Percentiles rank a stretch among this genome's conserved stretches.
These are phyloP conservation scores for Antigone vipio DNA, from an alignment of 2,113 vertebrate genomes.

Conservation along the genomic window DNA sequence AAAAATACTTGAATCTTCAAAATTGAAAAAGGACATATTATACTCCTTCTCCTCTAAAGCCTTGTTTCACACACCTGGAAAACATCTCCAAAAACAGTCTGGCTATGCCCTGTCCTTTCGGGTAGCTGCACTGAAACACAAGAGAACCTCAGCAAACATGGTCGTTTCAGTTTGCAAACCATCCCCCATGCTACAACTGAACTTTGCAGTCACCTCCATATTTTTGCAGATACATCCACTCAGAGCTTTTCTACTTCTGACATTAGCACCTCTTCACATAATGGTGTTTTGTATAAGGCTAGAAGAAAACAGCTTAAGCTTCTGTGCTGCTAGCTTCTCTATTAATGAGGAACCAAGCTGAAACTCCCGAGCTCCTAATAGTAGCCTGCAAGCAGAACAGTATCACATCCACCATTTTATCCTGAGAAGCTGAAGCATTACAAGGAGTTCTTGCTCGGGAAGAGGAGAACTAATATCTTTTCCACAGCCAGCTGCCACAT, in stretches of 20 bases:
- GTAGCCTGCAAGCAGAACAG: neutral
- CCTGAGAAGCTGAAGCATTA: neutral
- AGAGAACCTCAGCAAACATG: neutral
- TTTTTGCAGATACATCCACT: neutral
- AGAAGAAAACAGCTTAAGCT: neutral
- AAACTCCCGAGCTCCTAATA: neutral
- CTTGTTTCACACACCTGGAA: neutral
- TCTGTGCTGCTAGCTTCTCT: neutral
- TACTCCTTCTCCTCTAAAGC: neutral
- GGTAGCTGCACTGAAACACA: neutral
- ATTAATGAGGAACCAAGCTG: neutral
- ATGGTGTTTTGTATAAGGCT: neutral
- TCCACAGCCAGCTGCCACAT: neutral
- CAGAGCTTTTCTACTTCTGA: neutral
- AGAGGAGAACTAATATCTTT: neutral
- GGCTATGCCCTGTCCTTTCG: neutral
- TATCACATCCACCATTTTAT: neutral
- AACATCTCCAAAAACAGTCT: neutral
- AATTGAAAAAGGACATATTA: neutral
- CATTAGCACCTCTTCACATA: neutral
- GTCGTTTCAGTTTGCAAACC: neutral
- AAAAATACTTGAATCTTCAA: neutral
- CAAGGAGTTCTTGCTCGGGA: neutral
- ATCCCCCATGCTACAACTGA: neutral
- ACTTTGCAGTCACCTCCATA: accelerated